phyloP scores from a whole-genome alignment of 2,797 vertebrate genomes.

The Sciaenops ocellatus region DNA sequence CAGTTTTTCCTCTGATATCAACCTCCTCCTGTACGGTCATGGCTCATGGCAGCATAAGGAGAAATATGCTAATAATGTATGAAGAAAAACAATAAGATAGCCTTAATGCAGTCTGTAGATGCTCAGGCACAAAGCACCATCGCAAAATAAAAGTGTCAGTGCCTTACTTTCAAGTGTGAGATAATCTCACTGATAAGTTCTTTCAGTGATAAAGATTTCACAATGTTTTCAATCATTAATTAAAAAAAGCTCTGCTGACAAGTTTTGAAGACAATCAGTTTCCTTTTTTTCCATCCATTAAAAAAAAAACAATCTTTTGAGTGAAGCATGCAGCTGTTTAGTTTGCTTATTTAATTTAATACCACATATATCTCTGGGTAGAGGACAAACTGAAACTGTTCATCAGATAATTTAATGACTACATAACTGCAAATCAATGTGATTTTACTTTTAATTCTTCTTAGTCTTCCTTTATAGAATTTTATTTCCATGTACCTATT shows the following conservation, averaged over 20 bases:
- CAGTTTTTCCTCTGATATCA: not conserved
- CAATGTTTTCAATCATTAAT: not conserved
- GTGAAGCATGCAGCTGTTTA: not conserved
- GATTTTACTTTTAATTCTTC: not conserved
- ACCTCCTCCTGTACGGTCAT: not conserved
- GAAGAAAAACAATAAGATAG: not conserved
- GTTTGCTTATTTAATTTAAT: not conserved
- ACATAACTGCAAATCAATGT: not conserved
- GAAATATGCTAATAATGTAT: not conserved
- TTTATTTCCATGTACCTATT: not conserved
- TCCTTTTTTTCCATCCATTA: not conserved
- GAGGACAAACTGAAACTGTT: not conserved
- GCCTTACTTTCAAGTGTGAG: not conserved
- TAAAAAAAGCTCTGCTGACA: not conserved
- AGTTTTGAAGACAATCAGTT: not conserved
- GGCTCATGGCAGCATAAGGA: not conserved
- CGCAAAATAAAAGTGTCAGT: not conserved
- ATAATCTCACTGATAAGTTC: not conserved
- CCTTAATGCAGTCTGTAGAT: not conserved
- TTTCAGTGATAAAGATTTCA: not conserved
- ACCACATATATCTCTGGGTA: not conserved
- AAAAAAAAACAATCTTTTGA: not conserved
- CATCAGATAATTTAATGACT: not conserved
- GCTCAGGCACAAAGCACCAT: not conserved
- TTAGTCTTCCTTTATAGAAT: not conserved